Evolutionary conservation across 2,888 invertebrate genomes (phyloP), one percentile per base, ranked within the genome.

Genomic region (Cataglyphis altisquamis): DNA sequence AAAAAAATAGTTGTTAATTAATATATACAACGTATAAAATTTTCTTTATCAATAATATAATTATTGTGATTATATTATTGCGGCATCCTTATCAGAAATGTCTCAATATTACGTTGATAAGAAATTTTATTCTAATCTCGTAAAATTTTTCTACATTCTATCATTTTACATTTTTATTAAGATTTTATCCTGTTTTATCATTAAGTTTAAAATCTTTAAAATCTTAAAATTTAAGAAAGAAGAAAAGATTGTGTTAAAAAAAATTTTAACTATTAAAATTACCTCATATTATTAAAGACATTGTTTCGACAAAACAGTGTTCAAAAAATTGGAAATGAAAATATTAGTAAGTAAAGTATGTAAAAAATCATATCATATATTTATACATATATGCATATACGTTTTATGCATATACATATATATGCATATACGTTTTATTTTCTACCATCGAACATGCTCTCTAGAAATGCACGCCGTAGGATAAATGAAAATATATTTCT

Each of bases 321-420:
- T 63, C n/a, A 48, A 63, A 63, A 48, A 48, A 52, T 82, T 82
- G 32, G 75, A 48, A 72, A 32, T 48, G 9, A 57, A 77, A 77
- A 67, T 67, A 36, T 48, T 72, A 83, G 29, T 29, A 29, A 29
- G 29, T 29, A 29, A 29, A 29, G 29, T 70, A 77, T 21, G 15
- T 67, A 67, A 45, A 60, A 75, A 41, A 41, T 15, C 83, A 84
- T 36, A 18, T 89, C 74, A 84, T 85, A 41, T 41, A 41, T 36
- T 36, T 87, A 86, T 72, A 29, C n/a, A 62, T 72, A 60, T 45
- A n/a, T 41, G 36, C 74, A 84, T 85, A 36, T 57, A 15, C 45
- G 78, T 78, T 78, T 48, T 55, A 83, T 83, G 60, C 15, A 60
- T 45, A n/a, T 41, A 8, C 74, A 84, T 85, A 48, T 82, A 60